phyloP scores from a whole-genome alignment of 1,140 invertebrate species.

The Ylistrum balloti region DNA sequence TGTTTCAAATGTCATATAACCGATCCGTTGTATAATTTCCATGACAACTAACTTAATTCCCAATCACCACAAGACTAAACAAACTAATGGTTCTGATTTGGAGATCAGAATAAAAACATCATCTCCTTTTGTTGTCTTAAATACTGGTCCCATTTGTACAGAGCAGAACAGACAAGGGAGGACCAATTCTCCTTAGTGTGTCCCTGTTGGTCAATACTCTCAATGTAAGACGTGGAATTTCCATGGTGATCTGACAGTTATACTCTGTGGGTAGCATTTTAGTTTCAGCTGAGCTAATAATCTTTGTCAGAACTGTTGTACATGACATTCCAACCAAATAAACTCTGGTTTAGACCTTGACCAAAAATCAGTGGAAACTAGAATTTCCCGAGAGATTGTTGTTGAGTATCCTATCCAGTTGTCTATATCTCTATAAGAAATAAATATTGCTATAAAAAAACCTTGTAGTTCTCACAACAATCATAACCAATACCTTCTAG shows the following conservation, averaged over 20 bases:
- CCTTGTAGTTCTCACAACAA: not conserved
- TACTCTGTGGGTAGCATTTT: not conserved
- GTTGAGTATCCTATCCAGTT: not conserved
- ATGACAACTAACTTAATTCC: not conserved
- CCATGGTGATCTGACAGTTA: not conserved
- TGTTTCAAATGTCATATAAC: not conserved
- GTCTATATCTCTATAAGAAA: too few relatives aligned
- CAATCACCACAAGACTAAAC: constrained; percentile 1
- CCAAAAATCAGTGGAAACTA: not conserved
- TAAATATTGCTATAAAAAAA: not conserved
- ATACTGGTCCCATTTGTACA: not conserved
- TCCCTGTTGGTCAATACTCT: not conserved
- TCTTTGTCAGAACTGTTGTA: not conserved
- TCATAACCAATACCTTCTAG: not conserved
- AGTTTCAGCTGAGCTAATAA: not conserved
- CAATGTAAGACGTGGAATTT: not conserved
- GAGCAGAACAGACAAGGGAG: not conserved
- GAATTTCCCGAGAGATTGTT: not conserved
- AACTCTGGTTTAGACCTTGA: not conserved
- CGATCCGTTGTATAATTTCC: not conserved
- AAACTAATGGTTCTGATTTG: not conserved
- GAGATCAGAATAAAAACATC: not conserved
- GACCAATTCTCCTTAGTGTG: not conserved
- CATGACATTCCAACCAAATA: not conserved
- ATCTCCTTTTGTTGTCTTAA: not conserved